Base-by-base conservation (phyloP, 2,113 vertebrate species). In the Progne subis region DNA sequence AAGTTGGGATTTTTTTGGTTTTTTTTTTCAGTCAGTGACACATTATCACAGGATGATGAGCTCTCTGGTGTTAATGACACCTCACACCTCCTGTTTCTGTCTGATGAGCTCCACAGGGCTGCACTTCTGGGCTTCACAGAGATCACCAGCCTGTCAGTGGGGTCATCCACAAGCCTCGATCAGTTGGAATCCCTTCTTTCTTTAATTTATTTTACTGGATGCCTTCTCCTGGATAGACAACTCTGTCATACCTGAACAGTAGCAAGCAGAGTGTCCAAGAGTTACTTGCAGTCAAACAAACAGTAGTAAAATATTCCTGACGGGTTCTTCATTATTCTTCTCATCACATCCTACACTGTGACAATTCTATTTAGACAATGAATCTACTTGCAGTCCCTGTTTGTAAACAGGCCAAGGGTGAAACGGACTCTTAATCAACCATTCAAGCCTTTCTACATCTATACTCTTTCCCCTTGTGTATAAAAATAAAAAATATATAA, bases 101-200 rank as follows among this genome's bases (percentile, higher is more conserved):
- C 41, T 5, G 1, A 16, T 41, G n/a, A 41, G 5, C 26, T 47
- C 32, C 37, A 16, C 23, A 32, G 32, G 16, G 31, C 23, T 74
- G 5, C 24, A 14, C 12, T 75, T 57, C 71, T 53, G 70, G 39
- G 19, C 20, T 82, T 47, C 31, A 28, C 32, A 18, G 49, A 69
- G 32, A 41, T 21, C 39, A 18, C 7, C 29, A 32, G 6, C 14
- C 28, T 55, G 6, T 55, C 50, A 32, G 14, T 4, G 4, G 34
- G 14, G 23, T 6, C 57, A n/a, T 20, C 52, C 0, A 0, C 26
- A 25, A 4, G 0, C 46, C 26, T 34, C 43, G 37, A 19, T 16
- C n/a, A 28, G 6, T 2, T 8, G 14, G 5, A 74, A 39, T 68
- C 32, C 21, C 26, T 76, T 44, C 14, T n/a, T 69, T 37, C 46